phyloP scores from a whole-genome alignment of 1,140 invertebrate genomes.

The Palaemon carinicauda region DNA sequence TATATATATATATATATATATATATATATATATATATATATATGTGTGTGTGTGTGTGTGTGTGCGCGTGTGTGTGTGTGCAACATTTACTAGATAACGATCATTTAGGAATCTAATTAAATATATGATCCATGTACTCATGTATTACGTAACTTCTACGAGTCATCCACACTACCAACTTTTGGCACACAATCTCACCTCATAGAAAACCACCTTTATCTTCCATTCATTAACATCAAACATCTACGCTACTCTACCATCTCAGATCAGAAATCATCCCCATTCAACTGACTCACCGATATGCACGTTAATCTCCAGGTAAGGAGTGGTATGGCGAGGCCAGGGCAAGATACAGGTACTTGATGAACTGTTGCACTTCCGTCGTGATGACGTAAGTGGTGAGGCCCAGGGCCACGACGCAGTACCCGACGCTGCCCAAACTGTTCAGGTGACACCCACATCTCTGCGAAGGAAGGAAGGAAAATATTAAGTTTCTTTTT shows the following conservation, averaged over 20 bases:
- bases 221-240: no score
- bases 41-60: no score
- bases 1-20: no score
- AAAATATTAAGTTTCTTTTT: not conserved
- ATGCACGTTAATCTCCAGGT: conserved; percentile 55
- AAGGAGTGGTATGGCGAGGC: conserved; percentile 39
- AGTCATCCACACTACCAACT: not conserved
- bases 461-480: conserved; percentile 60
- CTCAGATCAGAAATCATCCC: no score
- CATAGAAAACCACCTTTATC: no score
- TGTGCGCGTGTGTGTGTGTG: no score
- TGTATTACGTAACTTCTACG: not conserved
- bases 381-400: conserved; percentile 51
- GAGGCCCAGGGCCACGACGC: conserved; percentile 76
- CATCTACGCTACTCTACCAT: no score
- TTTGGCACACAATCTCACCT: no score
- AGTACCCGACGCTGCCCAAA: conserved; percentile 75
- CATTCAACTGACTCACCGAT: conserved; percentile 38
- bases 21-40: no score
- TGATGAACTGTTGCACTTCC: conserved; percentile 53
- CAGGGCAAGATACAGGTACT: conserved; percentile 54
- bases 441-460: conserved; percentile 86
- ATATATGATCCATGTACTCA: no score
- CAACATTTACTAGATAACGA: no score
- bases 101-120: no score